Conservation (phyloP, 92 coral and sea anemone genomes). For the Plumapathes pennacea region DNA sequence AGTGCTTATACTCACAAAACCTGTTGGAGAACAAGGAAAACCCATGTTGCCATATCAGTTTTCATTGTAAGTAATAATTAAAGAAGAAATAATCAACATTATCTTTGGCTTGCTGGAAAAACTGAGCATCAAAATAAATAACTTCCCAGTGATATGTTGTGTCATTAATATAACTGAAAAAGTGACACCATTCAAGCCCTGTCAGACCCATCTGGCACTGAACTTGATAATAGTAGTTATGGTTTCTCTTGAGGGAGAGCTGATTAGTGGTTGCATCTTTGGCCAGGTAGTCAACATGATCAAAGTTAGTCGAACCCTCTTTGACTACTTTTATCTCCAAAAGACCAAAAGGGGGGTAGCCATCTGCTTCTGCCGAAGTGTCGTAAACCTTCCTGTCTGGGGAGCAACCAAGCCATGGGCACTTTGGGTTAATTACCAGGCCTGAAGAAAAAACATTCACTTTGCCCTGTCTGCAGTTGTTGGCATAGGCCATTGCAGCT, state of each 20-base stretch:
- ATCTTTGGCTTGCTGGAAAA: constrained; percentile 33
- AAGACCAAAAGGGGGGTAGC: constrained; percentile 43
- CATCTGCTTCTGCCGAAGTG: background rate
- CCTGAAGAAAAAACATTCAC: constrained; percentile 21
- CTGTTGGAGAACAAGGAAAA: no score
- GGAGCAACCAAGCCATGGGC: constrained; percentile 69
- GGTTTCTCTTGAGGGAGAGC: constrained; percentile 15
- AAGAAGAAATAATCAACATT: constrained; percentile 38
- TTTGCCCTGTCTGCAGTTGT: constrained; percentile 2
- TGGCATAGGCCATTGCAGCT: constrained; percentile 30
- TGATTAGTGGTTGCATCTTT: constrained; percentile 16
- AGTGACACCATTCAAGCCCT: constrained; percentile 42
- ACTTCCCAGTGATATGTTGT: constrained; percentile 8
- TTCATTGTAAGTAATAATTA: constrained; percentile 24
- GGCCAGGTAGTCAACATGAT: constrained; percentile 23
- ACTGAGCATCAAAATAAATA: constrained; percentile 27
- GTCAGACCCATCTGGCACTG: constrained; percentile 51
- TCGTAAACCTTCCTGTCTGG: constrained; percentile 54
- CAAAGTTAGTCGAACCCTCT: constrained; percentile 36
- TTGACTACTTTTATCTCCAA: constrained; percentile 41
- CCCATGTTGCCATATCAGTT: no score
- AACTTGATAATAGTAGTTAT: constrained; percentile 35
- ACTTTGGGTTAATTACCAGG: constrained; percentile 34
- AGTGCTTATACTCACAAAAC: no score
- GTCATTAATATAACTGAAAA: constrained; percentile 20